Percentiles rank a stretch among this genome's conserved stretches.
Evolutionary conservation across 1,140 invertebrate species (phyloP).

Genomic region (Ceratoteleas bidentatus): DNA sequence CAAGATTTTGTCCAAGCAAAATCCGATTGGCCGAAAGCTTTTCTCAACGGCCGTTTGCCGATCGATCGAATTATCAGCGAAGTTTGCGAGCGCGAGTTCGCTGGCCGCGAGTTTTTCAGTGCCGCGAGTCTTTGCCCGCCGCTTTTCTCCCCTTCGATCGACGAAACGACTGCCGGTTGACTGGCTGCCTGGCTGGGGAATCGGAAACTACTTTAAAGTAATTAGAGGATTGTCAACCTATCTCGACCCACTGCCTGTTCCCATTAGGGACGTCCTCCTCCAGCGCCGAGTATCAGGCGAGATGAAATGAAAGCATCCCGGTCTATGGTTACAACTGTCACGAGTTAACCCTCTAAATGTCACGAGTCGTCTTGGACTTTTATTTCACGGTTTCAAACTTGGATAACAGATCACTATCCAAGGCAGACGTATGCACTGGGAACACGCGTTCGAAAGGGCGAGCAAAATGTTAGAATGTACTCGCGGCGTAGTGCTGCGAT

Average conservation of each 20-base stretch:
- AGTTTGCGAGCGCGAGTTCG: too few species aligned
- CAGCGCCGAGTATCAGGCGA: conserved; percentile 71
- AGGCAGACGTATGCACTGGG: neutral
- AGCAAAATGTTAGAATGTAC: neutral
- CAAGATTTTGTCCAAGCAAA: too few species aligned
- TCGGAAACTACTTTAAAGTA: conserved; percentile 80
- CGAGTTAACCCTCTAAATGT: conserved; percentile 57
- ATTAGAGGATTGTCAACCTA: conserved; percentile 80
- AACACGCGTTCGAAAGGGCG: neutral
- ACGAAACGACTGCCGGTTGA: conserved; percentile 61
- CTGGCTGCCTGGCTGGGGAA: conserved; percentile 69
- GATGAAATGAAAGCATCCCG: conserved; percentile 69
- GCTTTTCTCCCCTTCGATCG: conserved; percentile 60
- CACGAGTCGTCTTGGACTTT: conserved; percentile 52
- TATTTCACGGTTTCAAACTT: conserved; percentile 28
- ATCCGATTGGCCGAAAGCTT: too few species aligned
- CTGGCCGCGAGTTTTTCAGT: conserved; percentile 47
- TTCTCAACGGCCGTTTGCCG: too few species aligned
- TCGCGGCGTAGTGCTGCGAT: neutral
- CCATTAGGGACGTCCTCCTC: conserved; percentile 76
- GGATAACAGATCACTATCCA: neutral
- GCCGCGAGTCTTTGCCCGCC: conserved; percentile 35
- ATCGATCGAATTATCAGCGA: too few species aligned
- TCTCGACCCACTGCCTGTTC: conserved; percentile 72
- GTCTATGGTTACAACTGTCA: conserved; percentile 57